These are phyloP conservation scores for Aulostomus chinensis DNA, from an alignment of 2,797 vertebrate species.

Conservation along the genomic window DNA sequence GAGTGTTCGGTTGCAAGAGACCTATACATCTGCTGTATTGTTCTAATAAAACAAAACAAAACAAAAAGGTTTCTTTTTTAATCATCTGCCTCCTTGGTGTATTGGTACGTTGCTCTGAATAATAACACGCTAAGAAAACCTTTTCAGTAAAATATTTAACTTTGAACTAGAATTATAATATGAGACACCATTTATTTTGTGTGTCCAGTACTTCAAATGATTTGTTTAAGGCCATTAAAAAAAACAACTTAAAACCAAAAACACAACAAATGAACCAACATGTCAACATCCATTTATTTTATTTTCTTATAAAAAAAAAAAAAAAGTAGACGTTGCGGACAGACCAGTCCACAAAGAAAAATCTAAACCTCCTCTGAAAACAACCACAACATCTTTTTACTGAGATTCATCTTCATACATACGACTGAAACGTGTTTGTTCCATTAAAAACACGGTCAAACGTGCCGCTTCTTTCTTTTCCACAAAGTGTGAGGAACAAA, in stretches of 20 bases:
- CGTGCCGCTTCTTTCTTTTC: not conserved
- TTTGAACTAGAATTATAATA: too few relatives aligned
- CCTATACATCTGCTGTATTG: conserved; percentile 83
- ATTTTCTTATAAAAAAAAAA: not conserved
- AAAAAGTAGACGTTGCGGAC: not conserved
- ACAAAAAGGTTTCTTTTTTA: too few relatives aligned
- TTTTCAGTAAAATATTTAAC: too few relatives aligned
- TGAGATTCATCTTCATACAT: not conserved
- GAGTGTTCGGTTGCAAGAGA: conserved; percentile 79
- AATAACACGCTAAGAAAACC: too few relatives aligned
- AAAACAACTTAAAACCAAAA: not conserved
- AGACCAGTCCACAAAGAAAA: not conserved
- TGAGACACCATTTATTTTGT: too few relatives aligned
- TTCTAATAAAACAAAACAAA: conserved; percentile 71
- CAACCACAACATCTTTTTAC: not conserved
- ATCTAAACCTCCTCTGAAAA: not conserved
- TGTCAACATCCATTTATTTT: not conserved
- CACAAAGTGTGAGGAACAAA: not conserved
- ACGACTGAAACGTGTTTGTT: not conserved
- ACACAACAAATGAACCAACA: not conserved
- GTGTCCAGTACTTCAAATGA: too few relatives aligned
- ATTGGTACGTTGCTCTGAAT: too few relatives aligned
- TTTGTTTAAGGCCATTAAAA: not conserved
- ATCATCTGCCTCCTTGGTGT: too few relatives aligned
- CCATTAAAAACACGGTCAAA: conserved; percentile 1